These are phyloP conservation scores for Drosophila putrida DNA, from an alignment of 2,888 invertebrate genomes.

Conservation along the genomic window DNA sequence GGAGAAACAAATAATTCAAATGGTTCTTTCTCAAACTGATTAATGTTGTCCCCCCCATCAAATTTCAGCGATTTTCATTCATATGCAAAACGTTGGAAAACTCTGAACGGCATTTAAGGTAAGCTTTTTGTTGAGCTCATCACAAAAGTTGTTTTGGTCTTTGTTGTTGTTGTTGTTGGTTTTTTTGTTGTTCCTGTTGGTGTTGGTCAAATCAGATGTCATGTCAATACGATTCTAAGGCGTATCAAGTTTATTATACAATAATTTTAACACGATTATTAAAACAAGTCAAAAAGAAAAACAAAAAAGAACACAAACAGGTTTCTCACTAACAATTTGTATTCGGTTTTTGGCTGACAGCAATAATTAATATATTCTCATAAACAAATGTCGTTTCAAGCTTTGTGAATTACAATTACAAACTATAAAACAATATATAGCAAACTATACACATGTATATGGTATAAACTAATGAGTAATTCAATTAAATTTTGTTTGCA, in stretches of 20 bases:
- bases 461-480: conserved; percentile 8
- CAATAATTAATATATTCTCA: conserved; percentile 17
- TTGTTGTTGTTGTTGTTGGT: conserved; percentile 5
- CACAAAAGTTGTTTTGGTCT: conserved; percentile 21
- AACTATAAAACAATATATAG: conserved; percentile 18
- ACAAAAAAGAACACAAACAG: conserved; percentile 32
- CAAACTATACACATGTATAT: conserved; percentile 1
- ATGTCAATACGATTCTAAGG: conserved; percentile 39
- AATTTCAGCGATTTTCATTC: conserved; percentile 72
- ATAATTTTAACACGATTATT: conserved; percentile 41
- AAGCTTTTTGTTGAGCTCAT: conserved; percentile 61
- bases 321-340: conserved; percentile 29
- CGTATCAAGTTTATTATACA: conserved; percentile 44
- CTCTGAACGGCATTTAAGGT: conserved; percentile 19
- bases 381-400: conserved; percentile 15
- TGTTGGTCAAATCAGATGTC: conserved; percentile 33
- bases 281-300: conserved; percentile 5
- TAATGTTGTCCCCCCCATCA: conserved; percentile 65
- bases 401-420: conserved; percentile 22
- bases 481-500: conserved; percentile 17
- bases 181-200: too few relatives aligned
- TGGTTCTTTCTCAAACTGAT: conserved; percentile 56
- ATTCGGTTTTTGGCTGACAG: conserved; percentile 22
- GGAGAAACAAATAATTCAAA: conserved; percentile 21
- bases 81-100: conserved; percentile 67